Evolutionary conservation across 1,140 invertebrate species (phyloP).

Genomic region (Hyles vespertilio): DNA sequence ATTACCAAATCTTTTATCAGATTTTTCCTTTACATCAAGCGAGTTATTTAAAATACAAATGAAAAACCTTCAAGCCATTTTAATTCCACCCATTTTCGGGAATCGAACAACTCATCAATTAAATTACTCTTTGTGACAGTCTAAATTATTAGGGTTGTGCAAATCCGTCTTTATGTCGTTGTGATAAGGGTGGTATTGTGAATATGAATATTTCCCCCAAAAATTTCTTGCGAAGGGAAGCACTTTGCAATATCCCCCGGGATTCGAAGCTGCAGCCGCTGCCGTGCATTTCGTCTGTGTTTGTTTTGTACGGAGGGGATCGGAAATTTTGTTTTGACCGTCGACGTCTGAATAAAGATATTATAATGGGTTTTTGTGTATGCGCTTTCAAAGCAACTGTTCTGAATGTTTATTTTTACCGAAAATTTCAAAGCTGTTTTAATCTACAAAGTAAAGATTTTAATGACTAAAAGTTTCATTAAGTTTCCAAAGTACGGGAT

Average conservation of each 20-base stretch:
- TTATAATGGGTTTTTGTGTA: no score
- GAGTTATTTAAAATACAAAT: no score
- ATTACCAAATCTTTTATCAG: no score
- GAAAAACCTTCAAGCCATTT: constrained; percentile 37
- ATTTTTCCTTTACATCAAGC: no score
- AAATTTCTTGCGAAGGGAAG: constrained; percentile 44
- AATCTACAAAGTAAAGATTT: no score
- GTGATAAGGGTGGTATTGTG: not conserved
- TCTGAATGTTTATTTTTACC: not conserved
- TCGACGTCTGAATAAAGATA: not conserved
- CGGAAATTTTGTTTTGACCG: constrained; percentile 27
- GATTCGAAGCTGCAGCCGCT: constrained; percentile 45
- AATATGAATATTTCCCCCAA: constrained; percentile 10
- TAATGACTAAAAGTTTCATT: no score
- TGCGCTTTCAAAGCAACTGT: no score
- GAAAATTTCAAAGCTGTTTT: no score
- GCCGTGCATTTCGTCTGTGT: constrained; percentile 48
- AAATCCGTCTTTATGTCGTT: constrained; percentile 26
- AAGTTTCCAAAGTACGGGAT: no score
- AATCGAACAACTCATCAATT: constrained; percentile 68
- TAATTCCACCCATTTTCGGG: constrained; percentile 56
- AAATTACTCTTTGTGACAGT: constrained; percentile 59
- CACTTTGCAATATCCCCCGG: constrained; percentile 36
- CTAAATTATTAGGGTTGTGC: not conserved
- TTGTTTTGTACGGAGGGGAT: constrained; percentile 36